Percentiles rank a stretch among this genome's conserved stretches.
These are phyloP conservation scores for Pterostichus niger DNA, from an alignment of 2,888 invertebrate genomes.

Conservation along the genomic window DNA sequence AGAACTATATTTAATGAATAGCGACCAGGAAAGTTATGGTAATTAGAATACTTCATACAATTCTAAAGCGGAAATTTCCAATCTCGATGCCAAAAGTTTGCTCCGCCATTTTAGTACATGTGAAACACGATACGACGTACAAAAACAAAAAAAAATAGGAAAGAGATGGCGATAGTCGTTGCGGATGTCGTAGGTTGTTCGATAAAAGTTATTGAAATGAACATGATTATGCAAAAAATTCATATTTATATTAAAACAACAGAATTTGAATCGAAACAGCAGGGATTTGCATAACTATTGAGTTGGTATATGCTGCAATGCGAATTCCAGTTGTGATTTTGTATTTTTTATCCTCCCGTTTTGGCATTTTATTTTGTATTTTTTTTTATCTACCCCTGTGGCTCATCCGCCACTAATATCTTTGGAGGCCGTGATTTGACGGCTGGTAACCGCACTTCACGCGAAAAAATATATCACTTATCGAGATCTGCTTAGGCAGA, in stretches of 20 bases:
- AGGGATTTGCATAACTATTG: constrained; percentile 4
- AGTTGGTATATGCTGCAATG: neutral
- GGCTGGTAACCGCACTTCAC: too few relatives aligned
- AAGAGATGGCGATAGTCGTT: neutral
- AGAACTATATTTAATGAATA: constrained; percentile 8
- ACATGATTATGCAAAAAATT: neutral
- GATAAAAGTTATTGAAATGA: neutral
- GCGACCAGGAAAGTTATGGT: constrained; percentile 8
- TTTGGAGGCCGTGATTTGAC: too few relatives aligned
- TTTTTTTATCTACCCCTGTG: too few relatives aligned
- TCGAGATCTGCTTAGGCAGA: too few relatives aligned
- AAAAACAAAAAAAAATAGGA: neutral
- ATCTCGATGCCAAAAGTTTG: constrained; percentile 11
- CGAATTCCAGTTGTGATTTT: neutral
- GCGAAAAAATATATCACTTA: too few relatives aligned
- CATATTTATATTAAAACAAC: constrained; percentile 10
- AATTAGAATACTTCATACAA: constrained; percentile 18
- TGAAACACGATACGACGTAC: neutral
- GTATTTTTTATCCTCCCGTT: too few relatives aligned
- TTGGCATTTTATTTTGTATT: too few relatives aligned
- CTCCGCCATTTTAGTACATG: neutral
- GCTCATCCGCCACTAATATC: too few relatives aligned
- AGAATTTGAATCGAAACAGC: constrained; percentile 5
- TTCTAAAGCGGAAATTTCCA: constrained; percentile 22
- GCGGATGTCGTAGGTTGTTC: neutral